Evolutionary conservation across 2,888 invertebrate genomes (phyloP).

Genomic region (Netelia inedita): DNA sequence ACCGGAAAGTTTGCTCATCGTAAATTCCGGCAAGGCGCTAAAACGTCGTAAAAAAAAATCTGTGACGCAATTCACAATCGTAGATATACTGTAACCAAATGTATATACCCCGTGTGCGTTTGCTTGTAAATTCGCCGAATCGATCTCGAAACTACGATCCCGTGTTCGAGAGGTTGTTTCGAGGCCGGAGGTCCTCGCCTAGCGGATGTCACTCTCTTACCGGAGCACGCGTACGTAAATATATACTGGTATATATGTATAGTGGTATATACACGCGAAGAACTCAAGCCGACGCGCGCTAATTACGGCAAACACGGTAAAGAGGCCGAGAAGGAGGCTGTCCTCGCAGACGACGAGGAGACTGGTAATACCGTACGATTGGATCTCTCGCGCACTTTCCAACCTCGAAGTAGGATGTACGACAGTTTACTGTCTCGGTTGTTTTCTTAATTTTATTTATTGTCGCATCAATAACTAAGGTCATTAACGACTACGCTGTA

Average conservation of each 20-base stretch:
- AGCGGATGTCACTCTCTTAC: not conserved
- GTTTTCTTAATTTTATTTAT: not conserved
- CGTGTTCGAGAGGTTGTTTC: constrained; percentile 33
- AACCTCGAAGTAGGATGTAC: constrained; percentile 18
- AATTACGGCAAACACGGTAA: constrained; percentile 66
- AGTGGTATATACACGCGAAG: constrained; percentile 16
- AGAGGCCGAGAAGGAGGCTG: constrained; percentile 60
- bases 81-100: constrained; percentile 19
- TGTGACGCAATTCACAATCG: constrained; percentile 6
- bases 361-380: constrained; percentile 58
- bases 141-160: constrained; percentile 48
- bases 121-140: constrained; percentile 55
- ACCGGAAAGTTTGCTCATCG: constrained; percentile 23
- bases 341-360: constrained; percentile 41
- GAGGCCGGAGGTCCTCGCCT: constrained; percentile 53
- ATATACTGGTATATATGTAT: constrained; percentile 5
- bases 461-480: too few species aligned
- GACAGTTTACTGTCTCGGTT: constrained; percentile 39
- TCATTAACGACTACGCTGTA: not conserved
- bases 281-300: constrained; percentile 51
- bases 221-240: constrained; percentile 15
- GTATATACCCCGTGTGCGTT: constrained; percentile 16
- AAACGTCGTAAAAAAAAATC: constrained; percentile 15
- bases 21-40: constrained; percentile 21
- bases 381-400: constrained; percentile 38